Evolutionary conservation across 53 echinoderm and acorn worm genomes (phyloP).

Genomic region (Hippasteria phrygiana): DNA sequence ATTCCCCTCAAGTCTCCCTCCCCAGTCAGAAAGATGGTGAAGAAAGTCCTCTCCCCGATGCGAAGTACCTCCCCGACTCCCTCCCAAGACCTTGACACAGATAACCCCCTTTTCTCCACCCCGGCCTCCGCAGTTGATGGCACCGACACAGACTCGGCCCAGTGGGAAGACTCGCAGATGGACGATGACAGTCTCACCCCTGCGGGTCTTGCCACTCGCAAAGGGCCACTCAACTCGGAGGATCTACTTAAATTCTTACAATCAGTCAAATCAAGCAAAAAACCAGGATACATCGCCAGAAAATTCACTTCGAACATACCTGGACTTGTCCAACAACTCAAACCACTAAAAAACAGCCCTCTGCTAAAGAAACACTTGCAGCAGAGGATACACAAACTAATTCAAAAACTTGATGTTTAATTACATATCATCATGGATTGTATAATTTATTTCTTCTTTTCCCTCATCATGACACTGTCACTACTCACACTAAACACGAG

Average conservation of each 20-base stretch:
- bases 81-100: no score
- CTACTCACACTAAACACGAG: conserved; percentile 14
- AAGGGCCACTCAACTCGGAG: background rate
- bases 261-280: background rate
- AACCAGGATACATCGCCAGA: background rate
- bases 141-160: background rate
- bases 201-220: background rate
- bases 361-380: background rate
- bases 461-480: background rate
- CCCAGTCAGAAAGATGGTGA: no score
- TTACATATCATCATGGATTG: background rate
- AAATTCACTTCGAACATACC: background rate
- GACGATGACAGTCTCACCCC: background rate
- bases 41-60: no score
- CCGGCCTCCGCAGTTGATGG: background rate
- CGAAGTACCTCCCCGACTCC: no score
- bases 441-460: background rate
- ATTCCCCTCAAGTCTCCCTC: no score
- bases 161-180: background rate
- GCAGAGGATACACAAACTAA: conserved; percentile 2
- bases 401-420: background rate
- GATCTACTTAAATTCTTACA: background rate
- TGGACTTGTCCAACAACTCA: background rate
- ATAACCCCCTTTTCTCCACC: no score
- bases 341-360: conserved; percentile 2